phyloP scores from a whole-genome alignment of 1,140 invertebrate genomes.

The Musca domestica region DNA sequence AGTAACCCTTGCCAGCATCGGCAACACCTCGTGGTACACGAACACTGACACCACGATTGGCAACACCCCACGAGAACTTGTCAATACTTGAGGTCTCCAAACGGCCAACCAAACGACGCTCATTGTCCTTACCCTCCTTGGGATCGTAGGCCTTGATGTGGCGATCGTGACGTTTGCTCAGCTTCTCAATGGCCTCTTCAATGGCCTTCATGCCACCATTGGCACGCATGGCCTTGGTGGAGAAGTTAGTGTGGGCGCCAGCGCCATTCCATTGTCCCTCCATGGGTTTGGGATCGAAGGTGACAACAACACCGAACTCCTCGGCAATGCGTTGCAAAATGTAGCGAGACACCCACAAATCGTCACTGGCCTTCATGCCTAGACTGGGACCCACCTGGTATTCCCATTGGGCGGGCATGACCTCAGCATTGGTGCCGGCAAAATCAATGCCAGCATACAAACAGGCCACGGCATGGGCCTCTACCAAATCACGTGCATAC shows the following conservation, averaged over 20 bases:
- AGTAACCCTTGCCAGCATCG: constrained; percentile 78
- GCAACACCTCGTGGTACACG: constrained; percentile 74
- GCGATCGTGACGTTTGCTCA: constrained; percentile 75
- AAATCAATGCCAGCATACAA: constrained; percentile 89
- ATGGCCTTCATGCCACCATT: constrained; percentile 73
- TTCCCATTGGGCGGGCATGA: constrained; percentile 80
- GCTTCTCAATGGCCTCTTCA: constrained; percentile 73
- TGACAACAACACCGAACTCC: constrained; percentile 81
- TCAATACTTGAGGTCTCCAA: constrained; percentile 82
- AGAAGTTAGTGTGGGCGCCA: constrained; percentile 78
- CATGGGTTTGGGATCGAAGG: constrained; percentile 85
- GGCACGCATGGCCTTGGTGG: constrained; percentile 79
- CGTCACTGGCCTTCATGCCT: constrained; percentile 81
- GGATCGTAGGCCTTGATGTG: constrained; percentile 92
- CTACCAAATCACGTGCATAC: constrained; percentile 89
- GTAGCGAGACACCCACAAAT: constrained; percentile 77
- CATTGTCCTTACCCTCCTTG: constrained; percentile 78
- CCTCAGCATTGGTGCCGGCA: constrained; percentile 88
- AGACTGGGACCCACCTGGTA: constrained; percentile 69
- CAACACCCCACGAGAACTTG: constrained; percentile 74
- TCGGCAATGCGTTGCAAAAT: constrained; percentile 83
- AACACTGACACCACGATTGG: constrained; percentile 68
- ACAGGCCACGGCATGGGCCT: constrained; percentile 77
- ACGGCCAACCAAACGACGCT: constrained; percentile 73
- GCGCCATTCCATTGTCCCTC: constrained; percentile 89